Conservation (phyloP, 2,113 vertebrate species). For the Muntiacus reevesi region DNA sequence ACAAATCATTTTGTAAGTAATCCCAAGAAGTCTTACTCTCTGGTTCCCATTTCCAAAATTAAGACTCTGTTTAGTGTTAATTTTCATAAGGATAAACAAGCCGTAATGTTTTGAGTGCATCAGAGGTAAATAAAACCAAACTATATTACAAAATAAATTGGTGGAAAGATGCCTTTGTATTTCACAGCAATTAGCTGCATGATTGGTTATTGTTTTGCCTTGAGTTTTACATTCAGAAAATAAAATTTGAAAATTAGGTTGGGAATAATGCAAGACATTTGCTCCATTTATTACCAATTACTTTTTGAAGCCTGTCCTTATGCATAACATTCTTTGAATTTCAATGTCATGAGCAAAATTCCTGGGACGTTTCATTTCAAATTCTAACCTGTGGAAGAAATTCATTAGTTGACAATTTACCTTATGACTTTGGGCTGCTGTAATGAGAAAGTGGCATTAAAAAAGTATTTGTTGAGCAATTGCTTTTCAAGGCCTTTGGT, state of each 20-base stretch:
- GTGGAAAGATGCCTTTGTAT: slow-evolving; percentile 62
- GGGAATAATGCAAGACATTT: slow-evolving; percentile 47
- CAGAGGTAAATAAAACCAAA: slow-evolving; percentile 64
- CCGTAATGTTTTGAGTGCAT: slow-evolving; percentile 49
- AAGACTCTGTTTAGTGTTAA: slow-evolving; percentile 51
- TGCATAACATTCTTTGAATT: slow-evolving; percentile 52
- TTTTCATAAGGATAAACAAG: slow-evolving; percentile 69
- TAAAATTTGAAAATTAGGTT: slow-evolving; percentile 76
- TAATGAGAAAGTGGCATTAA: slow-evolving; percentile 38
- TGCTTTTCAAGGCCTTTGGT: slow-evolving; percentile 49
- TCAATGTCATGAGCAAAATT: slow-evolving; percentile 15
- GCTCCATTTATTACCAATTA: slow-evolving; percentile 69
- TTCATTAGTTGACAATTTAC: slow-evolving; percentile 42
- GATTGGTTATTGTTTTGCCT: slow-evolving; percentile 76
- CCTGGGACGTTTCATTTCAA: slow-evolving; percentile 45
- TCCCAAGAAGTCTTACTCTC: neutral
- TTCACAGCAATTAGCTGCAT: slow-evolving; percentile 72
- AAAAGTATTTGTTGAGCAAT: slow-evolving; percentile 55
- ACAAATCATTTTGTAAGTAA: slow-evolving; percentile 23
- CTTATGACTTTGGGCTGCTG: slow-evolving; percentile 15
- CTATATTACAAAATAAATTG: slow-evolving; percentile 48
- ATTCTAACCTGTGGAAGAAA: slow-evolving; percentile 61
- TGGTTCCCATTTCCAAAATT: neutral
- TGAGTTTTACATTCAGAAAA: slow-evolving; percentile 68
- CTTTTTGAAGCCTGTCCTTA: slow-evolving; percentile 62